A percentile compares a stretch with the other conserved stretches of the same genome.
phyloP scores from a whole-genome alignment of 1,140 invertebrate genomes.

The Cotesia typhae region DNA sequence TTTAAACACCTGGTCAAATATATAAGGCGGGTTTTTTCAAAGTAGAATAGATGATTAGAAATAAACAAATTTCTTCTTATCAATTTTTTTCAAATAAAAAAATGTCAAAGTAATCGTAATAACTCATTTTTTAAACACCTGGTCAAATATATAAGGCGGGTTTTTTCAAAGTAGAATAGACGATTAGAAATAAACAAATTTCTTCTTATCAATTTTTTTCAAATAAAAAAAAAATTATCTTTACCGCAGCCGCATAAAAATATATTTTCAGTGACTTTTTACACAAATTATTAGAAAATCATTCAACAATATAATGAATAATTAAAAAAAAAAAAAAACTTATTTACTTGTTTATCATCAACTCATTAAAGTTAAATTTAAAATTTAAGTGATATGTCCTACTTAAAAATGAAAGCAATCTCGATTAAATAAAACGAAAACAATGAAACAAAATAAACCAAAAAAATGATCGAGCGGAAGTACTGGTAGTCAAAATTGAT shows the following conservation, averaged over 20 bases:
- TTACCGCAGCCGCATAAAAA: too few species aligned
- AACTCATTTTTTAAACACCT: constrained; percentile 1
- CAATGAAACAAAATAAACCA: too few species aligned
- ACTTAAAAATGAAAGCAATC: too few species aligned
- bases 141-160: neutral
- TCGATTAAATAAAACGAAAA: too few species aligned
- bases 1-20: neutral
- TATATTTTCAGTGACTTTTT: too few species aligned
- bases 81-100: too few species aligned
- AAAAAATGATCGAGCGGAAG: too few species aligned
- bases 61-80: neutral
- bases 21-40: neutral
- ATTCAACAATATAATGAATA: too few species aligned
- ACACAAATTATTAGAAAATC: too few species aligned
- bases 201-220: neutral
- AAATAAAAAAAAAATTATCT: too few species aligned
- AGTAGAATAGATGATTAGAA: neutral
- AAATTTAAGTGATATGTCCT: neutral
- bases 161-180: neutral
- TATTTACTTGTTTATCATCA: neutral
- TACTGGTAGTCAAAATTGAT: too few species aligned
- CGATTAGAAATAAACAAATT: neutral
- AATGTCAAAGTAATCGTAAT: neutral
- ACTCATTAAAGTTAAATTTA: neutral
- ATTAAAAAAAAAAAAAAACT: neutral